phyloP scores from a whole-genome alignment of 1,140 invertebrate genomes.

The Leucophenga varia region DNA sequence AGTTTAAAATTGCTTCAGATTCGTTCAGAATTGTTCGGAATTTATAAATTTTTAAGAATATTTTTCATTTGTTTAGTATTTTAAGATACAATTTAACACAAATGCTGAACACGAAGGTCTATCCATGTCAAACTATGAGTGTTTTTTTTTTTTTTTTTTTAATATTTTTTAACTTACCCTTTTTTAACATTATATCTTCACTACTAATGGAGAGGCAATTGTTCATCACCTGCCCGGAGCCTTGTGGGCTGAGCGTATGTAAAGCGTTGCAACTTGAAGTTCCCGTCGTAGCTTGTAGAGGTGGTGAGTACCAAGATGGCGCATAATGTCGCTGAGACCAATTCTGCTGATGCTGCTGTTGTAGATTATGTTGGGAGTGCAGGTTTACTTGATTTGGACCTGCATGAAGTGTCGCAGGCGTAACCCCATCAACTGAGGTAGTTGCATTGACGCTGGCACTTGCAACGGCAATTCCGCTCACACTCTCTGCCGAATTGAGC shows the following conservation, averaged over 20 bases:
- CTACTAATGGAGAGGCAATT: slow-evolving; percentile 18
- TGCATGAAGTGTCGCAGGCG: slow-evolving; percentile 6
- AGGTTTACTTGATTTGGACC: slow-evolving; percentile 8
- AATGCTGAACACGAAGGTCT: too few species aligned
- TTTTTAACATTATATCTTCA: slow-evolving; percentile 43
- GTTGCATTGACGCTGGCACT: background rate
- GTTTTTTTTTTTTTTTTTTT: too few species aligned
- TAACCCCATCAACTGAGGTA: background rate
- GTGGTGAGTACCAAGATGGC: slow-evolving; percentile 45
- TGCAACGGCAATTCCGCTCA: slow-evolving; percentile 21
- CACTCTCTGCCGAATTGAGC: slow-evolving; percentile 42
- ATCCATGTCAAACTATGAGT: too few species aligned
- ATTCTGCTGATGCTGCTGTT: slow-evolving; percentile 24
- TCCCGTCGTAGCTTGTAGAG: slow-evolving; percentile 11
- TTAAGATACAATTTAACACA: too few species aligned
- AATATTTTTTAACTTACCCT: too few species aligned
- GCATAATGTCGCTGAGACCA: slow-evolving; percentile 44
- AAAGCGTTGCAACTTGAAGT: slow-evolving; percentile 4
- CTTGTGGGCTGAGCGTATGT: slow-evolving; percentile 29
- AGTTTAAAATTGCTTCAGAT: too few species aligned
- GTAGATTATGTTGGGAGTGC: slow-evolving; percentile 6
- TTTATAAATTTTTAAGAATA: too few species aligned
- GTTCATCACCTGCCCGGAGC: background rate
- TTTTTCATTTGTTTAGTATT: too few species aligned
- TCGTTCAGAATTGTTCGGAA: too few species aligned